Evolutionary conservation across 2,888 invertebrate species (phyloP).

Genomic region (Synergus umbraculus): DNA sequence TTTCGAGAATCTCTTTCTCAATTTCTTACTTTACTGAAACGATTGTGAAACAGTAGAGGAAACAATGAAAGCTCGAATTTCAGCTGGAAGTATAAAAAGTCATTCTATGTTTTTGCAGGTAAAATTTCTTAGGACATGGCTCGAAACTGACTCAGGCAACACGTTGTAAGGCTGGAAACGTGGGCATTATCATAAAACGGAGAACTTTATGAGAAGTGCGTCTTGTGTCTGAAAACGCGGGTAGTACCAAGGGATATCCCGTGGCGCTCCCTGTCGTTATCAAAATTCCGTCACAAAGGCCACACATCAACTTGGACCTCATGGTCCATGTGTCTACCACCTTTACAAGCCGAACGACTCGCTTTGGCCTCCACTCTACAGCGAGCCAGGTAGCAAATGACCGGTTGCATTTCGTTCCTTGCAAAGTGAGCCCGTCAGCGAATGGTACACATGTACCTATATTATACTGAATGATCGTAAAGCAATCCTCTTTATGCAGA

Average conservation of each 20-base stretch:
- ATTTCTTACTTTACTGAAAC: not conserved
- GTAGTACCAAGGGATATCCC: constrained; percentile 65
- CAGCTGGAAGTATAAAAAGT: constrained; percentile 13
- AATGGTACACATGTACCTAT: constrained; percentile 57
- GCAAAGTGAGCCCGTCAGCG: constrained; percentile 67
- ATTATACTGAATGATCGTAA: constrained; percentile 29
- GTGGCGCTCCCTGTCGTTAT: constrained; percentile 71
- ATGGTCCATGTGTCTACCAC: constrained; percentile 40
- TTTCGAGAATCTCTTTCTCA: no score
- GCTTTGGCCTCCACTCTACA: constrained; percentile 35
- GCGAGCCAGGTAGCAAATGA: constrained; percentile 45
- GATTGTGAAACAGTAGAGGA: not conserved
- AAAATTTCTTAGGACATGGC: constrained; percentile 43
- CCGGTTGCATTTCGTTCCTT: constrained; percentile 57
- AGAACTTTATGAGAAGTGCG: constrained; percentile 72
- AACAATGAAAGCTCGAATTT: not conserved
- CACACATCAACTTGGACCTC: constrained; percentile 62
- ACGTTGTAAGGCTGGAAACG: constrained; percentile 58
- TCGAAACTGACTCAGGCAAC: constrained; percentile 59
- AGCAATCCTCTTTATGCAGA: constrained; percentile 38
- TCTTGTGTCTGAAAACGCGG: constrained; percentile 64
- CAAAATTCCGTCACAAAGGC: constrained; percentile 74
- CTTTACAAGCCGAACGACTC: constrained; percentile 52
- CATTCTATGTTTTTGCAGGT: not conserved
- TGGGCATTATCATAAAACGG: constrained; percentile 74